phyloP scores from a whole-genome alignment of 2,888 invertebrate species.

The Margaritifera margaritifera region DNA sequence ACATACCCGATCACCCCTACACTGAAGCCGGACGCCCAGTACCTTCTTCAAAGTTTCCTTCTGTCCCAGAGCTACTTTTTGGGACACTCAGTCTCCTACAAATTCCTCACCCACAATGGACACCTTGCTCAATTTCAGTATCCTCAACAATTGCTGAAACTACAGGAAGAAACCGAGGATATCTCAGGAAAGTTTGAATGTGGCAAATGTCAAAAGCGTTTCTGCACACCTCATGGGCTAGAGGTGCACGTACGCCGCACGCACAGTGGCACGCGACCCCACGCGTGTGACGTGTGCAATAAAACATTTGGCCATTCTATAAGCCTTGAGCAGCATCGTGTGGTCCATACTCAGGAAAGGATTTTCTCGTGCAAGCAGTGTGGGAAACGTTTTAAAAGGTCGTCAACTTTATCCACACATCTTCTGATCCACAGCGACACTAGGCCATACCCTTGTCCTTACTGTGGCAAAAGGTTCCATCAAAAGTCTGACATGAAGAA shows the following conservation, averaged over 20 bases:
- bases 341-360: slow-evolving; percentile 74
- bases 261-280: slow-evolving; percentile 89
- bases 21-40: slow-evolving; percentile 27
- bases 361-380: slow-evolving; percentile 91
- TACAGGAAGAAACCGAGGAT: slow-evolving; percentile 27
- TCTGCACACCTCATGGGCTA: slow-evolving; percentile 96
- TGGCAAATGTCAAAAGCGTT: slow-evolving; percentile 93
- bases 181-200: slow-evolving; percentile 49
- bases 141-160: slow-evolving; percentile 5
- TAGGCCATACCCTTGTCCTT: slow-evolving; percentile 96
- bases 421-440: slow-evolving; percentile 97
- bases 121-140: background rate
- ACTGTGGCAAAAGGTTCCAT: slow-evolving; percentile 97
- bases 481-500: slow-evolving; percentile 99
- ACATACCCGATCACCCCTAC: slow-evolving; percentile 4
- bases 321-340: slow-evolving; percentile 95
- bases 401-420: slow-evolving; percentile 96
- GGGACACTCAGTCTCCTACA: slow-evolving; percentile 23
- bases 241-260: slow-evolving; percentile 97
- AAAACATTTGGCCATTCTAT: slow-evolving; percentile 97
- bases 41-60: slow-evolving; percentile 40
- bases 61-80: slow-evolving; percentile 35
- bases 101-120: slow-evolving; percentile 2
- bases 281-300: slow-evolving; percentile 86
- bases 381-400: slow-evolving; percentile 94